Conservation (phyloP, 2,113 vertebrate species). For the Edolisoma coerulescens region DNA sequence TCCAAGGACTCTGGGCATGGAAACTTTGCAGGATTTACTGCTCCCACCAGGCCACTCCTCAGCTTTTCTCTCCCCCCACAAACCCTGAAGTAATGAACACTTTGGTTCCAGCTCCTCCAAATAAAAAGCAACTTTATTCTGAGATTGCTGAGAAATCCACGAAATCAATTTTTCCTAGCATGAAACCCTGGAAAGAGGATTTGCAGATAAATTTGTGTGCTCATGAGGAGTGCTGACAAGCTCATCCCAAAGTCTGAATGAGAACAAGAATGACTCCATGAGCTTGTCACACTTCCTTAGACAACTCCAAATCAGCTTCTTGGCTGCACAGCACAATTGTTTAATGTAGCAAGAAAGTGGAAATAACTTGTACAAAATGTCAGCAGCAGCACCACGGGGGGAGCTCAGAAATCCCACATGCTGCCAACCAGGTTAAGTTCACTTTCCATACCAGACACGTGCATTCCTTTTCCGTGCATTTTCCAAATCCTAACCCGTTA, state of each 20-base stretch:
- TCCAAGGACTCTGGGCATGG: neutral
- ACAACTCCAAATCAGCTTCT: neutral
- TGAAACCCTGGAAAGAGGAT: neutral
- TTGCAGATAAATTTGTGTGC: neutral
- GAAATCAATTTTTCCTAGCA: neutral
- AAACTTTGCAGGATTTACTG: neutral
- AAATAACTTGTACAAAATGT: neutral
- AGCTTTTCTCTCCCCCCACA: neutral
- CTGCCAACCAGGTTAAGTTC: neutral
- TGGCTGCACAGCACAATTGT: neutral
- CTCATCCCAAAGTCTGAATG: neutral
- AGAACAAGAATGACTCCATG: neutral
- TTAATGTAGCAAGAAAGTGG: constrained; percentile 3
- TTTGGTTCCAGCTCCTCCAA: neutral
- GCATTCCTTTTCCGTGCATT: neutral
- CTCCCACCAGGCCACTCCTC: neutral
- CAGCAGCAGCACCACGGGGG: neutral
- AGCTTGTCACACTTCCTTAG: neutral
- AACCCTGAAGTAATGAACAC: neutral
- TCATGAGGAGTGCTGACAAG: neutral
- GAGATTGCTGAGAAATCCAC: neutral
- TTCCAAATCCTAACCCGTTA: neutral
- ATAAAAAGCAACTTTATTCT: neutral
- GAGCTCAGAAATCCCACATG: neutral
- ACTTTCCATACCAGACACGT: neutral